phyloP scores from a whole-genome alignment of 2,888 invertebrate genomes.

The Chaetogeoica ovagalla region DNA sequence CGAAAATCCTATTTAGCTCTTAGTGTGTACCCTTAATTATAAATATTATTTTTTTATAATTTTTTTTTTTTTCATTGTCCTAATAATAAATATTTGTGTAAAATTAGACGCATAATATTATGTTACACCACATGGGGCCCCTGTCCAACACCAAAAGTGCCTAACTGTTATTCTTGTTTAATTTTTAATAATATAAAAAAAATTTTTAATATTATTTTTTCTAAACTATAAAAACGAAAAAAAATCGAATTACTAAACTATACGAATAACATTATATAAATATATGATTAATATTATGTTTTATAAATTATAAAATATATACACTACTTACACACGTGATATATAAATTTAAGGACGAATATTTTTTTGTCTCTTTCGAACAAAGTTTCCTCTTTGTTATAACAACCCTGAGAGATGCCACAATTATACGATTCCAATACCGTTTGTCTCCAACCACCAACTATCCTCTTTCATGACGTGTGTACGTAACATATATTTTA shows the following conservation, averaged over 20 bases:
- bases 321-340: background rate
- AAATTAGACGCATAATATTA: slow-evolving; percentile 5
- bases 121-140: background rate
- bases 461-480: background rate
- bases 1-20: slow-evolving; percentile 20
- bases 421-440: too few relatives aligned
- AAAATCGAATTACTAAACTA: slow-evolving; percentile 48
- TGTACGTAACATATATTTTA: background rate
- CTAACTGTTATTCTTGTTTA: slow-evolving; percentile 27
- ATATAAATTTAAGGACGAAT: too few relatives aligned
- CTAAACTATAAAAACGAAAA: slow-evolving; percentile 30
- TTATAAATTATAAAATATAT: background rate
- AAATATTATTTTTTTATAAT: background rate
- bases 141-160: slow-evolving; percentile 33
- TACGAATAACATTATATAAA: slow-evolving; percentile 25
- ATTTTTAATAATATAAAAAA: slow-evolving; percentile 1
- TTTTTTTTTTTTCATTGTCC: background rate
- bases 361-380: background rate
- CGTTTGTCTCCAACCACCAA: too few relatives aligned
- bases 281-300: background rate
- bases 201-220: slow-evolving; percentile 27
- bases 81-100: background rate
- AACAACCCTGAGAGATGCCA: too few relatives aligned
- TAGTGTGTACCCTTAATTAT: background rate
- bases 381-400: background rate